Percentiles rank a stretch among this genome's conserved stretches.
These are phyloP conservation scores for Myotis yumanensis DNA, from an alignment of 2,113 vertebrate genomes.

Conservation along the genomic window DNA sequence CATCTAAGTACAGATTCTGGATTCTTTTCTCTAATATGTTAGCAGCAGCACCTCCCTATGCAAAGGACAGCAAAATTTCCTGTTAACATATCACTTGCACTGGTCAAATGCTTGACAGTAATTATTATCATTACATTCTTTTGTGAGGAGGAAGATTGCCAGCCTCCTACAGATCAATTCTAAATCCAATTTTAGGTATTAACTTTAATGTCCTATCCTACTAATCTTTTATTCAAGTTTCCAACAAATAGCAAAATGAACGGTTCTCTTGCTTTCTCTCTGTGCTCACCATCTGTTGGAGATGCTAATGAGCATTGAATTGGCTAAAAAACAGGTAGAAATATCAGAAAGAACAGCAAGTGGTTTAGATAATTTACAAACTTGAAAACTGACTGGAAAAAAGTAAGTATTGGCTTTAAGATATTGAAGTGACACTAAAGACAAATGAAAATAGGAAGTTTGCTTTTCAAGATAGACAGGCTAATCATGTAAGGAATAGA, in stretches of 20 bases:
- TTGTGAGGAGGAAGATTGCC: background rate
- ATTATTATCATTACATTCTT: background rate
- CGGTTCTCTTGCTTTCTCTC: background rate
- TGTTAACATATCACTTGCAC: background rate
- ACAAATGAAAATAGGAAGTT: background rate
- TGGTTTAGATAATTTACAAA: constrained; percentile 2
- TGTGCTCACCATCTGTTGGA: background rate
- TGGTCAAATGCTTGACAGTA: background rate
- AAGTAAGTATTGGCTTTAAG: background rate
- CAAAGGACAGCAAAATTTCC: background rate
- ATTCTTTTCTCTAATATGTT: background rate
- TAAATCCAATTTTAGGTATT: background rate
- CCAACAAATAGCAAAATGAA: constrained; percentile 31
- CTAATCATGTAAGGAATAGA: background rate
- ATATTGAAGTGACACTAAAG: background rate
- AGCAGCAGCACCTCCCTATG: background rate
- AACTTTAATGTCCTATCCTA: background rate
- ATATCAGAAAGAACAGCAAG: background rate
- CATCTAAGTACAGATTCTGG: background rate
- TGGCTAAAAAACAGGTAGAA: background rate
- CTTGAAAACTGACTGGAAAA: constrained; percentile 20
- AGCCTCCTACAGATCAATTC: background rate
- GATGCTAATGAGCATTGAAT: background rate
- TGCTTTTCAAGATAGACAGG: background rate
- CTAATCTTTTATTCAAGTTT: background rate